Base-by-base conservation (phyloP, 2,888 invertebrate genomes). In the Osmoderma eremita region DNA sequence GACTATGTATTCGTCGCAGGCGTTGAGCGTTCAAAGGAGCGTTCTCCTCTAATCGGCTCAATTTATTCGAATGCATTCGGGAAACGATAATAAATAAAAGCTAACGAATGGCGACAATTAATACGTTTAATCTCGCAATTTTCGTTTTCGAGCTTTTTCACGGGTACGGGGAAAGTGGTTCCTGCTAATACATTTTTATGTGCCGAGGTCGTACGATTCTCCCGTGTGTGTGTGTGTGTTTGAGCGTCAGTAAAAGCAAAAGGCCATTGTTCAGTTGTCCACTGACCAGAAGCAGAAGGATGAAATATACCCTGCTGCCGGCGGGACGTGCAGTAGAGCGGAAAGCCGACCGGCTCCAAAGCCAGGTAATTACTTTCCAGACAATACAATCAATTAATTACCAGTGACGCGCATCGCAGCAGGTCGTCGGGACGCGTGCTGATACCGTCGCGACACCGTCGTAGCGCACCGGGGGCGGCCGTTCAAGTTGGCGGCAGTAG, bases 351-450 rank as follows among this genome's bases (percentile, higher is more conserved):
- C n/a, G 72, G 74, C 69, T 72, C 70, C 74, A 77, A 77, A 77
- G 78, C 79, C 83, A 83, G 83, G 83, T 83, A 82, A 83, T 83
- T 82, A 82, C 82, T 81, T 82, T 81, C 79, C 78, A 80, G 81
- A 82, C 82, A 82, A 83, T 82, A 79, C 81, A 79, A 82, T 83
- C 82, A 82, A 83, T 83, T 83, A 82, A 83, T 83, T 82, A 82
- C 78, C 76, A 78, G 78, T 79, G 82, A 81, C 82, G 81, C 76
- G 78, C 79, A 75, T 79, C 75, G 77, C 78, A 30, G 30, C 30
- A 78, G 79, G 78, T 79, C 78, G 78, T 75, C 79, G 75, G 76
- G 76, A 76, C 78, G 76, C 79, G 76, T 73, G 74, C 74, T 74
- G 74, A 73, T 74, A 73, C 71, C 74, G 74, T 69, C 73, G 72